Conservation (phyloP, 1,140 invertebrate species). For the Temnothorax nylanderi region DNA sequence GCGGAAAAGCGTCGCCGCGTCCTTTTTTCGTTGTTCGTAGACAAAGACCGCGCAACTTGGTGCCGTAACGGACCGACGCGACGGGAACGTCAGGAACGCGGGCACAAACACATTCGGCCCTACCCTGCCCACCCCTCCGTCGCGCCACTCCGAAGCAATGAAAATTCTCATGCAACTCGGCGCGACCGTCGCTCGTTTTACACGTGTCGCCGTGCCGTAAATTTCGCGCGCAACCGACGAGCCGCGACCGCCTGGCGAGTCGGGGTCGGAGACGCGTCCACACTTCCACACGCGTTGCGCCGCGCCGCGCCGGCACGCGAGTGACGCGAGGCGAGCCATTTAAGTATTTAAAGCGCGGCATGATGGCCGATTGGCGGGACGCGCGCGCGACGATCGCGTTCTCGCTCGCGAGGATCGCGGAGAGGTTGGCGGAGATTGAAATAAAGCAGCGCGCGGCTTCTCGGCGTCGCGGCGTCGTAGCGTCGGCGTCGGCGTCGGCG, state of each 20-base stretch:
- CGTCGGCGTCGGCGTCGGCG: no score
- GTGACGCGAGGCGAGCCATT: slow-evolving; percentile 63
- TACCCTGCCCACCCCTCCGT: no score
- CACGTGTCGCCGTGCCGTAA: background rate
- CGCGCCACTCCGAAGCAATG: background rate
- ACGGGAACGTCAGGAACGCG: background rate
- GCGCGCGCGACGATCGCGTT: slow-evolving; percentile 65
- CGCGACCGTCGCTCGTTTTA: background rate
- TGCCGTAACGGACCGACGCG: background rate
- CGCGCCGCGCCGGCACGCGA: background rate
- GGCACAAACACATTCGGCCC: background rate
- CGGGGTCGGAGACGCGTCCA: background rate
- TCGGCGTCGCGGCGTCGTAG: no score
- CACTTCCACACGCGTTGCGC: background rate
- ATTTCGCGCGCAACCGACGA: slow-evolving; percentile 29
- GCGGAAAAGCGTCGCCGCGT: background rate
- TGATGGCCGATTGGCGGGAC: slow-evolving; percentile 84
- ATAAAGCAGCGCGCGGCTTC: background rate
- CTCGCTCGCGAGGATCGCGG: slow-evolving; percentile 62
- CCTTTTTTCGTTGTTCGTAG: background rate
- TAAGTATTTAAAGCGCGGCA: slow-evolving; percentile 80
- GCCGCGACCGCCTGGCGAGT: no score
- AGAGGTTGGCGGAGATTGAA: no score
- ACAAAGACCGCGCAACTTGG: slow-evolving; percentile 29
- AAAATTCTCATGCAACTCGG: background rate